Conservation (phyloP, 1,140 invertebrate genomes). For the Paraescarpia echinospica region DNA sequence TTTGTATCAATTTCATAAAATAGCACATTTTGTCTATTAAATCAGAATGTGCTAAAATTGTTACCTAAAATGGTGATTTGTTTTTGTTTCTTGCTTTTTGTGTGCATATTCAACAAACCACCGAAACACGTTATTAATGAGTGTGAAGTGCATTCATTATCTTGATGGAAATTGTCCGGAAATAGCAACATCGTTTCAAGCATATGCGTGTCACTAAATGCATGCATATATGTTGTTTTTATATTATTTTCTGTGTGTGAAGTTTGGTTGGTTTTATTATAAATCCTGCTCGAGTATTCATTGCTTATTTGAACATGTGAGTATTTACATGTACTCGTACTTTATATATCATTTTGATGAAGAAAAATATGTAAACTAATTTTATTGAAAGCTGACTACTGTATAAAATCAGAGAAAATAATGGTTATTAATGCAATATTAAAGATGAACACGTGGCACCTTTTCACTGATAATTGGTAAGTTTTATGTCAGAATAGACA, state of each 20-base stretch:
- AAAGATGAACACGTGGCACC: background rate
- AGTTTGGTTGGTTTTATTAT: background rate
- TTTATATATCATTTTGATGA: background rate
- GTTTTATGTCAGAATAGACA: no score
- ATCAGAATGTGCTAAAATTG: background rate
- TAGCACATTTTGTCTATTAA: background rate
- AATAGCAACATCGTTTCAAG: background rate
- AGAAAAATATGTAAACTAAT: background rate
- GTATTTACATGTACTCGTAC: background rate
- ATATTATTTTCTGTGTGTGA: background rate
- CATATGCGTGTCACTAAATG: background rate
- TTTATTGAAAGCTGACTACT: background rate
- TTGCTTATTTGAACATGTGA: background rate
- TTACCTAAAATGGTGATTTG: background rate
- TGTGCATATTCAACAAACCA: background rate
- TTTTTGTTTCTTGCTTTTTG: background rate
- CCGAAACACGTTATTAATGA: background rate
- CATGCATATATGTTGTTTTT: background rate
- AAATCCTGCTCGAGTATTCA: background rate
- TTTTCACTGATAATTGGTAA: background rate
- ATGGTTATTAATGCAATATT: background rate
- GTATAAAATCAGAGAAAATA: background rate
- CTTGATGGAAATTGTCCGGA: background rate
- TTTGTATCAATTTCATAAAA: background rate
- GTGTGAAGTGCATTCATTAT: background rate